A percentile compares a stretch with the other conserved stretches of the same genome.
Evolutionary conservation across 2,113 vertebrate genomes (phyloP).

Genomic region (Amazona guildingii): DNA sequence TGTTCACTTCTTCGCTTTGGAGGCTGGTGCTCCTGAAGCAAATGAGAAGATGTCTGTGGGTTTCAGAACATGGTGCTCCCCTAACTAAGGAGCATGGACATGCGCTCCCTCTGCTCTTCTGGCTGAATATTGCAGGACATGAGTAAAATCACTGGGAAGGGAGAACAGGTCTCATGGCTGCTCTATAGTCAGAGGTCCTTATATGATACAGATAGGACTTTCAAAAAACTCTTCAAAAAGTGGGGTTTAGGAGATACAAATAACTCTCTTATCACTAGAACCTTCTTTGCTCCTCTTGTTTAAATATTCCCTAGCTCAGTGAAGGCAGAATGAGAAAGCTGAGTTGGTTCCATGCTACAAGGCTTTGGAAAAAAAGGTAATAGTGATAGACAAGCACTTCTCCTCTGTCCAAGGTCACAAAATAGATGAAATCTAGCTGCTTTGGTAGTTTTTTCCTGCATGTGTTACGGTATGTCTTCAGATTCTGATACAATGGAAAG

Average conservation of each 20-base stretch:
- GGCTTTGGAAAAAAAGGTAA: neutral
- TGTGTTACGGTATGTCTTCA: neutral
- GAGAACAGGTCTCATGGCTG: neutral
- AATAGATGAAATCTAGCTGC: neutral
- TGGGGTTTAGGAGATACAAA: neutral
- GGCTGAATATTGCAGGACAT: accelerated
- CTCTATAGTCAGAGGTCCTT: neutral
- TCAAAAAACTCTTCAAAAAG: neutral
- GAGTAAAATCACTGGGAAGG: neutral
- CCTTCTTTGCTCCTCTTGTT: neutral
- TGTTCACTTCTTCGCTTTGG: accelerated
- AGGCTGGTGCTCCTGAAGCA: accelerated
- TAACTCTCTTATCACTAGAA: neutral
- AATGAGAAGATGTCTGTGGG: neutral
- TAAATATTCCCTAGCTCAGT: neutral
- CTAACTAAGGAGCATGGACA: accelerated
- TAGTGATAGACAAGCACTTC: neutral
- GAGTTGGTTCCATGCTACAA: neutral
- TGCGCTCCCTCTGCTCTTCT: accelerated
- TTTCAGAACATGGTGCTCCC: neutral
- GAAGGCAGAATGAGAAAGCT: neutral
- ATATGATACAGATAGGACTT: neutral
- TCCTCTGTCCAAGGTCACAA: neutral
- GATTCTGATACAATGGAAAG: neutral
- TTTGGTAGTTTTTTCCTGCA: neutral